Conservation (phyloP, 2,888 invertebrate species). For the Barypeithes pellucidus region DNA sequence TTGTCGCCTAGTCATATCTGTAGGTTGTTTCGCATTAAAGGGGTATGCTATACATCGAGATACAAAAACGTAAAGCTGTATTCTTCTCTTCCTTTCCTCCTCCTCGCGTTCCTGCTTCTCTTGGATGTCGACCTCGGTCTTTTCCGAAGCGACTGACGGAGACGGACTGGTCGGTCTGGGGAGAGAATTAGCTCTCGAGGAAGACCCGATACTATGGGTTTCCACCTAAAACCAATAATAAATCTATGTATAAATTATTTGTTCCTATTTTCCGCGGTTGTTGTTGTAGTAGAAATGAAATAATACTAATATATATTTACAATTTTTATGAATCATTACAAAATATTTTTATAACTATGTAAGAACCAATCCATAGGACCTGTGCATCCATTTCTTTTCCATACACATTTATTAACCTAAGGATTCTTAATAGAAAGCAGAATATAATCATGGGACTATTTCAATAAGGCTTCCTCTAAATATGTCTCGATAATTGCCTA, state of each 20-base stretch:
- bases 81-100: constrained; percentile 93
- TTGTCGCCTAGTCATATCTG: constrained; percentile 97
- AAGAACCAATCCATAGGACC: no score
- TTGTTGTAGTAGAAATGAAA: no score
- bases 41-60: constrained; percentile 98
- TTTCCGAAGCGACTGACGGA: constrained; percentile 89
- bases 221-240: constrained; percentile 71
- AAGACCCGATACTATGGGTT: constrained; percentile 76
- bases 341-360: no score
- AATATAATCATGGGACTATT: no score
- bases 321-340: no score
- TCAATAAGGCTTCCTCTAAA: no score
- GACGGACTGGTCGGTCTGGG: constrained; percentile 91
- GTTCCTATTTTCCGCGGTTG: no score
- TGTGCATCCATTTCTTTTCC: no score
- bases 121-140: constrained; percentile 87
- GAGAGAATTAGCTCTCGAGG: constrained; percentile 78
- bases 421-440: no score
- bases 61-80: constrained; percentile 98
- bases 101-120: constrained; percentile 97
- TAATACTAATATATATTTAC: no score
- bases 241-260: neutral
- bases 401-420: no score
- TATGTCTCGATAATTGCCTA: no score
- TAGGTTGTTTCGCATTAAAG: constrained; percentile 99